A percentile compares a stretch with the other conserved stretches of the same genome.
These are phyloP conservation scores for Lordiphosa collinella DNA, from an alignment of 1,140 invertebrate species.

Conservation along the genomic window DNA sequence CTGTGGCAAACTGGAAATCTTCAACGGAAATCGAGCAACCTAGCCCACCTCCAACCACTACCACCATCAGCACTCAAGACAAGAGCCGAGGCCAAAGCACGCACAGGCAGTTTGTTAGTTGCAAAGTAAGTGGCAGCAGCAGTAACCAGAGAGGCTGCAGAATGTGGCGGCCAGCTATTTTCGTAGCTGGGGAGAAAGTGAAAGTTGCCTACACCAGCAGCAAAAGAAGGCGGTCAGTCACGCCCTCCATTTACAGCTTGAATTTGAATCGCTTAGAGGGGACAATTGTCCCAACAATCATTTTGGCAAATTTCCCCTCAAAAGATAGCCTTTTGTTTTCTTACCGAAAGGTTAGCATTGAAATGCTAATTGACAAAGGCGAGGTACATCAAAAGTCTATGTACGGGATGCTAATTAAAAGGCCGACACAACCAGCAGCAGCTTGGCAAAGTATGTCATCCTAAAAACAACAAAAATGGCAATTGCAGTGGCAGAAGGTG, in stretches of 20 bases:
- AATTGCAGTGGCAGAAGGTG: constrained; percentile 1
- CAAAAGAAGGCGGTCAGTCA: constrained; percentile 18
- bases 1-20: constrained; percentile 29
- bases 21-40: constrained; percentile 14
- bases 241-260: constrained; percentile 51
- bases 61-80: constrained; percentile 22
- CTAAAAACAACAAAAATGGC: not conserved
- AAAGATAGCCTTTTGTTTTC: constrained; percentile 14
- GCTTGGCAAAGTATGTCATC: too few species aligned
- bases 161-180: constrained; percentile 38
- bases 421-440: not conserved
- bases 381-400: not conserved
- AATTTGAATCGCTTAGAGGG: constrained; percentile 33
- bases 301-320: constrained; percentile 39
- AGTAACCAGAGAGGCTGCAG: constrained; percentile 9
- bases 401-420: not conserved
- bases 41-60: constrained; percentile 19
- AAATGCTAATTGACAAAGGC: constrained; percentile 36
- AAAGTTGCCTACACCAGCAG: constrained; percentile 45
- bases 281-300: constrained; percentile 28
- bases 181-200: constrained; percentile 59
- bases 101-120: constrained; percentile 36
- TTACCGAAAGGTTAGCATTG: constrained; percentile 23
- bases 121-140: constrained; percentile 5
- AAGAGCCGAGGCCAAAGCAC: constrained; percentile 26